phyloP scores from a whole-genome alignment of 2,113 vertebrate genomes.

The Urocitellus parryii region DNA sequence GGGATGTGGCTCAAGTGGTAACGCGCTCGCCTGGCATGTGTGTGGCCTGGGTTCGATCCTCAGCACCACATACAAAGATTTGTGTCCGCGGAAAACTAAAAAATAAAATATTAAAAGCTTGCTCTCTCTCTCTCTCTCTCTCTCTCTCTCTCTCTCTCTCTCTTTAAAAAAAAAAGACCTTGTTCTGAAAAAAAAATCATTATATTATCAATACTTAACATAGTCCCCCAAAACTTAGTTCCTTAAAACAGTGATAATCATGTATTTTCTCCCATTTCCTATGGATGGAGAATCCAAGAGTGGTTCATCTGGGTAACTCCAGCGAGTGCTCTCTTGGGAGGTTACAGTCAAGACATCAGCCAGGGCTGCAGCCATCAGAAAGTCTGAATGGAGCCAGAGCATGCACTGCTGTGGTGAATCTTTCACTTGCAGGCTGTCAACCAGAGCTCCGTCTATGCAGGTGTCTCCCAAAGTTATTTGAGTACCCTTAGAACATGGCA shows the following conservation, averaged over 20 bases:
- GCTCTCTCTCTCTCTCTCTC: no score
- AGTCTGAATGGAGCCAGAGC: background rate
- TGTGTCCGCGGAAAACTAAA: no score
- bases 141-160: no score
- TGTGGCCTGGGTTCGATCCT: no score
- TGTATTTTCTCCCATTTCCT: background rate
- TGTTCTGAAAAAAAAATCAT: background rate
- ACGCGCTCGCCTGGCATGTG: no score
- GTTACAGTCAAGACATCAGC: background rate
- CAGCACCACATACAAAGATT: no score
- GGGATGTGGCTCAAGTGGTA: no score
- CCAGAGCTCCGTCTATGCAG: fast-evolving
- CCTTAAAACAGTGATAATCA: background rate
- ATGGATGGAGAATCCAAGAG: background rate
- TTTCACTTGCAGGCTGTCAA: background rate
- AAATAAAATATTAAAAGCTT: no score
- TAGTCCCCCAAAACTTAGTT: background rate
- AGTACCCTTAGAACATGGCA: background rate
- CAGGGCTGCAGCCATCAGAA: background rate
- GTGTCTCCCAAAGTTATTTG: background rate
- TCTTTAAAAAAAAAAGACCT: background rate
- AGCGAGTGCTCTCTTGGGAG: background rate
- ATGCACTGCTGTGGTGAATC: background rate
- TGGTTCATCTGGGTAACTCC: background rate
- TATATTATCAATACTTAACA: background rate